Conservation (phyloP, 2,113 vertebrate genomes). For the Raja brachyura region DNA sequence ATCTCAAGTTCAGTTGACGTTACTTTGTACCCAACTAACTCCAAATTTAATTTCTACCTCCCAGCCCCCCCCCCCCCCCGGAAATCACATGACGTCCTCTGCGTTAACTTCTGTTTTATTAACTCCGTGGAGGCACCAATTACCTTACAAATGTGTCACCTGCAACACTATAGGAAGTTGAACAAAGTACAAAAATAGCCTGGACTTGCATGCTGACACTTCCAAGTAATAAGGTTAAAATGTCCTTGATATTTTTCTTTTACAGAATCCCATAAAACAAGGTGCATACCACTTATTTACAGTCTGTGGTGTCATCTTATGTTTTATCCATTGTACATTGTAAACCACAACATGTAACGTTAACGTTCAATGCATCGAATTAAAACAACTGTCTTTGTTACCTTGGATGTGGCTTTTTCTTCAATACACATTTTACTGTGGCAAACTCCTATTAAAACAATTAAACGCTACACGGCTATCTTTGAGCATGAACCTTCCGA, state of each 20-base stretch:
- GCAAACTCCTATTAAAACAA: too few species aligned
- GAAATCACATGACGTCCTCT: neutral
- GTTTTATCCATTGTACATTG: too few species aligned
- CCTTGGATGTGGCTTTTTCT: too few species aligned
- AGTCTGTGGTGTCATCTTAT: too few species aligned
- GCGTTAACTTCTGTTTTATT: neutral
- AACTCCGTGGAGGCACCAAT: neutral
- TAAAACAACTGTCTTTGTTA: too few species aligned
- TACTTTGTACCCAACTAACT: neutral
- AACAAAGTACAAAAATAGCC: neutral
- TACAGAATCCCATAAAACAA: neutral
- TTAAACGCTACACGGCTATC: too few species aligned
- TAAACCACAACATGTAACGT: too few species aligned
- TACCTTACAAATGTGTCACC: neutral
- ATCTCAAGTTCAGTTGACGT: neutral
- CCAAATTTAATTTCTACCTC: neutral
- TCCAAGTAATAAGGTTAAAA: neutral
- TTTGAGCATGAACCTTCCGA: too few species aligned
- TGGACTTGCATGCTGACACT: neutral
- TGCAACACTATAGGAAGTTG: neutral
- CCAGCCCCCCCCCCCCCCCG: neutral
- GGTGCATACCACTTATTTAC: too few species aligned
- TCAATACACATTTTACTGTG: too few species aligned
- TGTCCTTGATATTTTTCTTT: neutral
- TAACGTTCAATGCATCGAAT: too few species aligned